Evolutionary conservation across 2,797 vertebrate species (phyloP).

Genomic region (Natrix natrix): DNA sequence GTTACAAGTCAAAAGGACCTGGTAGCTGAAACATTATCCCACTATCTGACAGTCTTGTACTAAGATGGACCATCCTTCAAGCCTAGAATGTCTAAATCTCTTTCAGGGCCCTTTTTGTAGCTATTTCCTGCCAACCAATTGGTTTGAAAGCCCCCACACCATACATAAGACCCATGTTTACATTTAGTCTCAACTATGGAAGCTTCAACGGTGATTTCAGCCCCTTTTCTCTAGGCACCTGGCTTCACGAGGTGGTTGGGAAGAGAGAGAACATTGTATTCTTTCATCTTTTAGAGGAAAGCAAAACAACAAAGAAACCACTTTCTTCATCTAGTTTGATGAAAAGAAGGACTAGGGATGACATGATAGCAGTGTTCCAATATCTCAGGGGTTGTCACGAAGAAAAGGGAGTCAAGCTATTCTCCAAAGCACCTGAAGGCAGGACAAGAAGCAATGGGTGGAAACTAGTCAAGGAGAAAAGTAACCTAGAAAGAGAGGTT

Average conservation of each 20-base stretch:
- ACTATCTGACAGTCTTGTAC: not conserved
- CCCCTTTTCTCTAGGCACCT: not conserved
- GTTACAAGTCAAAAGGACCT: not conserved
- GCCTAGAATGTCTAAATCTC: not conserved
- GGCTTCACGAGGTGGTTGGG: not conserved
- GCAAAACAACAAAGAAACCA: not conserved
- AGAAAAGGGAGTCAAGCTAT: too few species aligned
- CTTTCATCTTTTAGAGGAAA: not conserved
- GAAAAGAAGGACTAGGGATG: too few species aligned
- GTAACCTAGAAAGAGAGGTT: too few species aligned
- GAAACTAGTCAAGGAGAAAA: too few species aligned
- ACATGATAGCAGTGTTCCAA: too few species aligned
- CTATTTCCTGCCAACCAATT: not conserved
- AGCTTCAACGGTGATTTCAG: not conserved
- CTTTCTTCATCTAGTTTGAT: not conserved
- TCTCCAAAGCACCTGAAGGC: too few species aligned
- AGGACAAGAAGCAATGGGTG: too few species aligned
- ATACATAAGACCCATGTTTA: not conserved
- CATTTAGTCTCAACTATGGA: not conserved
- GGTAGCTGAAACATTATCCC: not conserved
- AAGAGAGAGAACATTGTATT: not conserved
- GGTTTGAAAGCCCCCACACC: not conserved
- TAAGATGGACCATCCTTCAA: not conserved
- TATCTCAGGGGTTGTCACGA: too few species aligned
- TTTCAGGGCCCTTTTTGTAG: not conserved